These are phyloP conservation scores for Phalacrocorax brasilianus DNA, from an alignment of 2,113 vertebrate species.

Conservation along the genomic window DNA sequence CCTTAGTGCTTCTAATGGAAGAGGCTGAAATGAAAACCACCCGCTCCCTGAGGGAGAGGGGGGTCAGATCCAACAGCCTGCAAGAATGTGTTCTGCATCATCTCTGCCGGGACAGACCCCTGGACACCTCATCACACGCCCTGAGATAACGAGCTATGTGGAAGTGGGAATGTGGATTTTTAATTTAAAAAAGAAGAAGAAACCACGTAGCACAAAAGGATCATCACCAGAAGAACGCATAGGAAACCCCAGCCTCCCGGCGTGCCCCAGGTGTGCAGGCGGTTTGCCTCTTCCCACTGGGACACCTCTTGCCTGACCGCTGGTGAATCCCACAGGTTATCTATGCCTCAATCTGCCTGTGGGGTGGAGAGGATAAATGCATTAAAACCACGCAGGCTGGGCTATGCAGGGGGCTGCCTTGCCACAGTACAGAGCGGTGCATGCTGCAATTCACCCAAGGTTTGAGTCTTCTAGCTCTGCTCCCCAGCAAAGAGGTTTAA, in stretches of 20 bases:
- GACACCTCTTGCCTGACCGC: neutral
- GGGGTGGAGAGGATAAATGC: neutral
- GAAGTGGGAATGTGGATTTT: slow-evolving; percentile 54
- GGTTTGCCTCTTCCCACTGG: neutral
- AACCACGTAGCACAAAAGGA: slow-evolving; percentile 15
- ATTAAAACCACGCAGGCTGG: neutral
- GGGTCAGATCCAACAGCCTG: slow-evolving; percentile 24
- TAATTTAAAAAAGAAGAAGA: slow-evolving; percentile 60
- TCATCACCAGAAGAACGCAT: neutral
- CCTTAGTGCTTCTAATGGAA: slow-evolving; percentile 63
- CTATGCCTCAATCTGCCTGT: neutral
- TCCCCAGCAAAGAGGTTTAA: neutral
- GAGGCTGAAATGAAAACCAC: slow-evolving; percentile 65
- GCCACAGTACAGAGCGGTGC: accelerated
- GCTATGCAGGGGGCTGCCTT: neutral
- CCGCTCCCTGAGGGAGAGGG: slow-evolving; percentile 6
- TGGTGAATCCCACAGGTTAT: neutral
- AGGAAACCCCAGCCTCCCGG: neutral
- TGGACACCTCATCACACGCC: slow-evolving; percentile 57
- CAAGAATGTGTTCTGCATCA: slow-evolving; percentile 32
- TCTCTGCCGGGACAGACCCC: slow-evolving; percentile 43
- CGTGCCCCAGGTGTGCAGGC: accelerated
- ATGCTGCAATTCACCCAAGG: neutral
- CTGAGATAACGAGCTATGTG: slow-evolving; percentile 58
- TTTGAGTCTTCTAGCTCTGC: neutral